These are phyloP conservation scores for Platyrinchus mystaceus DNA, from an alignment of 2,797 vertebrate species.

Conservation along the genomic window DNA sequence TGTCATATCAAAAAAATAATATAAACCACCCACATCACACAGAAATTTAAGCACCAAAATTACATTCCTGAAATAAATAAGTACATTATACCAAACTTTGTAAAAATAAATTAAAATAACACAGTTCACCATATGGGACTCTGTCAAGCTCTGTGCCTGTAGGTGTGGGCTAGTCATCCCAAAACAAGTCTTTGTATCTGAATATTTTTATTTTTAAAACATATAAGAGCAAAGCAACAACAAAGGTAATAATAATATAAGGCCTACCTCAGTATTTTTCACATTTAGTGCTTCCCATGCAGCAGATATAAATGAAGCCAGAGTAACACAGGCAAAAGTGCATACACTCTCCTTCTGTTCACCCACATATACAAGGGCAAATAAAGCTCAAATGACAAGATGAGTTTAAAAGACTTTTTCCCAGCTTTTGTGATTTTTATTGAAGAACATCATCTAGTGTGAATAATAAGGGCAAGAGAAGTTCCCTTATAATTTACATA, in stretches of 20 bases:
- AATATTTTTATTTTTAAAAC: neutral
- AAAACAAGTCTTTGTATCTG: neutral
- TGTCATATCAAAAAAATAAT: neutral
- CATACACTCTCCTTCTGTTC: neutral
- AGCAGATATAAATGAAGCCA: neutral
- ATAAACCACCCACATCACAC: neutral
- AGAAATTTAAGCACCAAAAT: neutral
- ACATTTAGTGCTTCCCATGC: neutral
- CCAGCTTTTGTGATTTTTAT: neutral
- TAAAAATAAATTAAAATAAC: constrained; percentile 16
- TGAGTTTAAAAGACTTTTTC: neutral
- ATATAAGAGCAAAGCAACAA: neutral
- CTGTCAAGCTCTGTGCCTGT: neutral
- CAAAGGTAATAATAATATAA: neutral
- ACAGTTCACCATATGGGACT: neutral
- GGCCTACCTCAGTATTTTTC: neutral
- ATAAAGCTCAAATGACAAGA: neutral
- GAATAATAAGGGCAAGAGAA: neutral
- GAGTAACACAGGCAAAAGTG: neutral
- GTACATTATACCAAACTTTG: neutral
- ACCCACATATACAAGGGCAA: neutral
- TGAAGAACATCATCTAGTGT: neutral
- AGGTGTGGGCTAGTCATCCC: neutral
- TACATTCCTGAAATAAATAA: neutral
- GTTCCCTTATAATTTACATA: neutral